Conservation (phyloP, 2,113 vertebrate species). For the Anas platyrhynchos region DNA sequence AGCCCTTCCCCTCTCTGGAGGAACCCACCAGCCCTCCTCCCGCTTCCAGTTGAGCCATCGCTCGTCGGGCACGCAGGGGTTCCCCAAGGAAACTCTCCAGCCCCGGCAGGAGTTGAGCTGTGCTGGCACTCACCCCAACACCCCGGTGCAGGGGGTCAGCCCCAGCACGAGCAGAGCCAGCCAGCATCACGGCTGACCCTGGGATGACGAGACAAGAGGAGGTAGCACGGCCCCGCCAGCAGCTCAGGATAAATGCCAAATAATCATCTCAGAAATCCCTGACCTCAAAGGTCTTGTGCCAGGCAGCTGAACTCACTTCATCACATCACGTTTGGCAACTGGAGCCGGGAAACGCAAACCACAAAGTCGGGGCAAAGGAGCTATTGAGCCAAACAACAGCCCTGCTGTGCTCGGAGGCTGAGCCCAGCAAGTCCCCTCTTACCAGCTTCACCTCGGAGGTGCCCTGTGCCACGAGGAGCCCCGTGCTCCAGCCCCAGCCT, state of each 20-base stretch:
- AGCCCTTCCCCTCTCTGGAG: not conserved
- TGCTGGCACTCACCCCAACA: fast-evolving
- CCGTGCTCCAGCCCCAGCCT: not conserved
- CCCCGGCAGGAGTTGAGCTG: not conserved
- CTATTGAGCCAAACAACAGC: not conserved
- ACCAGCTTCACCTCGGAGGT: not conserved
- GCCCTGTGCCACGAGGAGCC: not conserved
- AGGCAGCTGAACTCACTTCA: not conserved
- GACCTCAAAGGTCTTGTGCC: not conserved
- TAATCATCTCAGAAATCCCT: not conserved
- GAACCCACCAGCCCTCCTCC: not conserved
- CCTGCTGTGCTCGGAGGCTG: not conserved
- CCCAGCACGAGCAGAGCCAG: not conserved
- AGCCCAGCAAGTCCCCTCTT: not conserved
- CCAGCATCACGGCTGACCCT: fast-evolving
- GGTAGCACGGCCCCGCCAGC: not conserved
- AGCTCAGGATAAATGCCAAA: not conserved
- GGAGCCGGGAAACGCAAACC: not conserved
- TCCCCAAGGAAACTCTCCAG: not conserved
- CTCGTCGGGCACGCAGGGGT: not conserved
- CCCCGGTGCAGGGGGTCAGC: not conserved
- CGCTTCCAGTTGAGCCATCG: not conserved
- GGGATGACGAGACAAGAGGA: not conserved
- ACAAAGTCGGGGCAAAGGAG: not conserved
- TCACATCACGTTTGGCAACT: not conserved